Evolutionary conservation across 2,888 invertebrate genomes (phyloP).

Genomic region (Andrena trimmerana): DNA sequence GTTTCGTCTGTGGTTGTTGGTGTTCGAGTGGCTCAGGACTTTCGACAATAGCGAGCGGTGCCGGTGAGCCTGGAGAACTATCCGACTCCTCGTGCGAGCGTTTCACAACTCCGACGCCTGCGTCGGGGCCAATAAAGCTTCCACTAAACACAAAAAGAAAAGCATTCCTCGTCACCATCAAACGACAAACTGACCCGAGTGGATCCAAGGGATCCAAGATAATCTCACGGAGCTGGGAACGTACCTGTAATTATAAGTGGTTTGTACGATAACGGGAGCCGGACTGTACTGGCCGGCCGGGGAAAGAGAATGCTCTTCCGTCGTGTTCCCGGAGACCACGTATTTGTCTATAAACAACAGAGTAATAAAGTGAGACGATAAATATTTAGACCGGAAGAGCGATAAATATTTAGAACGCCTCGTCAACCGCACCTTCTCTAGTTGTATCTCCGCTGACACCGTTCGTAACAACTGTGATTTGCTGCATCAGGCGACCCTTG

Average conservation of each 20-base stretch:
- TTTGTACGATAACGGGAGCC: slow-evolving; percentile 88
- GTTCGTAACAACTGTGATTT: slow-evolving; percentile 84
- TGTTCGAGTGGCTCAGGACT: slow-evolving; percentile 83
- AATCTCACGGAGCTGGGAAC: neutral
- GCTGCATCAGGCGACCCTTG: slow-evolving; percentile 83
- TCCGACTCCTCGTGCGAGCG: slow-evolving; percentile 83
- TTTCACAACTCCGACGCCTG: slow-evolving; percentile 82
- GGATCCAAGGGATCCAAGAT: neutral
- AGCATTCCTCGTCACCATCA: neutral
- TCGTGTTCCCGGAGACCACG: slow-evolving; percentile 84
- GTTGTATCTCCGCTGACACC: slow-evolving; percentile 80
- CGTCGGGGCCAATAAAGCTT: slow-evolving; percentile 83
- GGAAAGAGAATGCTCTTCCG: slow-evolving; percentile 87
- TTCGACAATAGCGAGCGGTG: slow-evolving; percentile 83
- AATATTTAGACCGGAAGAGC: neutral
- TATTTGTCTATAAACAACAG: slow-evolving; percentile 85
- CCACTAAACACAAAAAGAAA: slow-evolving; percentile 72
- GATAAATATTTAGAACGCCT: neutral
- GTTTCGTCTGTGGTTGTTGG: slow-evolving; percentile 78
- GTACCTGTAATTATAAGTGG: slow-evolving; percentile 87
- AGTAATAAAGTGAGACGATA: neutral
- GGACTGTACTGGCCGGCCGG: slow-evolving; percentile 87
- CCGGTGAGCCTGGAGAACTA: slow-evolving; percentile 84
- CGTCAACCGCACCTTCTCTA: slow-evolving; percentile 80
- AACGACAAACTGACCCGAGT: too few species aligned